Evolutionary conservation across 1,140 invertebrate genomes (phyloP).

Genomic region (Apis florea): DNA sequence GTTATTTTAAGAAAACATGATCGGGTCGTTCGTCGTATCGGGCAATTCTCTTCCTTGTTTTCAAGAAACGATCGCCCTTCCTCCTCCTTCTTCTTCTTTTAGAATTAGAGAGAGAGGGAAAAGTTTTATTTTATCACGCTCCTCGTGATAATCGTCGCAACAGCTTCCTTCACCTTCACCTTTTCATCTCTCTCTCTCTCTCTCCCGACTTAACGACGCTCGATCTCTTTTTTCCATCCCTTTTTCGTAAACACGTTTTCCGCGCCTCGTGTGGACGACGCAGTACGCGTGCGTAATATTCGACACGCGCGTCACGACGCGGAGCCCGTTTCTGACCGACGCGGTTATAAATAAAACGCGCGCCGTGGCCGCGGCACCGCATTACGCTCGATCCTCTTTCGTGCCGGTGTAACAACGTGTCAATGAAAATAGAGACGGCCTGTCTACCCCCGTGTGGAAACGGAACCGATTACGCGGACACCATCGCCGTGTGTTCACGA

Average conservation of each 20-base stretch:
- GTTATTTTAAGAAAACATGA: constrained; percentile 28
- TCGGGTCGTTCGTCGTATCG: constrained; percentile 12
- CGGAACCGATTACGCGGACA: constrained; percentile 7
- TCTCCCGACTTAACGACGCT: not conserved
- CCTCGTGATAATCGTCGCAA: no score
- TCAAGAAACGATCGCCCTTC: no score
- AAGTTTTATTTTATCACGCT: no score
- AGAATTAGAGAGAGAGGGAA: no score
- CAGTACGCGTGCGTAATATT: constrained; percentile 62
- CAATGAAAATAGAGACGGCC: constrained; percentile 62
- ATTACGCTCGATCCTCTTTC: constrained; percentile 43
- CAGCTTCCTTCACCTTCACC: no score
- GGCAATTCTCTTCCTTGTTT: constrained; percentile 9
- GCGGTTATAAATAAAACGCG: constrained; percentile 64
- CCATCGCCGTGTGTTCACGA: not conserved
- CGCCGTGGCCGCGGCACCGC: constrained; percentile 46
- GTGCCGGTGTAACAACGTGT: constrained; percentile 57
- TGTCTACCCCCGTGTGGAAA: constrained; percentile 36
- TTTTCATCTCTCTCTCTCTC: no score
- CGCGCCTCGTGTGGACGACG: constrained; percentile 10
- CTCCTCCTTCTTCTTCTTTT: no score
- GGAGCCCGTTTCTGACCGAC: constrained; percentile 37
- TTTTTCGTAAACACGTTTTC: constrained; percentile 30
- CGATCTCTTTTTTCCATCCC: not conserved
- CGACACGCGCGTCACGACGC: constrained; percentile 62